Evolutionary conservation across 2,113 vertebrate genomes (phyloP).

Genomic region (Alosa alosa): DNA sequence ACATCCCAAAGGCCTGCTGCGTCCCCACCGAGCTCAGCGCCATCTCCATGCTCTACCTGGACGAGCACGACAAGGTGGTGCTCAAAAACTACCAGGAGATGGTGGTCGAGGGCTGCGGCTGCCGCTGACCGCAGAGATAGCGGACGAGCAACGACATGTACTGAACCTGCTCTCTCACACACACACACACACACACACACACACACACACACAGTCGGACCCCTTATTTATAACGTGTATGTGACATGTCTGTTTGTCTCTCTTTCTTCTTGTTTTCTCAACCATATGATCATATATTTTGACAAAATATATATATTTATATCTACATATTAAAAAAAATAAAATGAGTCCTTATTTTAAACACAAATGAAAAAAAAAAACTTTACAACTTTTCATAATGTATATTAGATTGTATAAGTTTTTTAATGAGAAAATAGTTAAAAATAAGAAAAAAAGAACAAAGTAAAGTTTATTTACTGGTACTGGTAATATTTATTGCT

Average conservation of each 20-base stretch:
- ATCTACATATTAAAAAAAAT: slow-evolving; percentile 98
- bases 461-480: slow-evolving; percentile 72
- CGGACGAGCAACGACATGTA: slow-evolving; percentile 8
- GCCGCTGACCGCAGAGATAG: slow-evolving; percentile 73
- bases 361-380: slow-evolving; percentile 77
- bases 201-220: slow-evolving; percentile 64
- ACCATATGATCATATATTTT: slow-evolving; percentile 99
- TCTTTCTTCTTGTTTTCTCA: slow-evolving; percentile 79
- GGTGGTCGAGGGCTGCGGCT: slow-evolving; percentile 98
- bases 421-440: slow-evolving; percentile 75
- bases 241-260: slow-evolving; percentile 80
- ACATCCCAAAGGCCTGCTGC: slow-evolving; percentile 96
- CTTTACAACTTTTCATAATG: slow-evolving; percentile 82
- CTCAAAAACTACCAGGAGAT: slow-evolving; percentile 99
- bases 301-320: slow-evolving; percentile 99
- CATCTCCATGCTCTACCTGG: slow-evolving; percentile 98
- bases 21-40: slow-evolving; percentile 98
- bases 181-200: slow-evolving; percentile 3
- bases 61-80: slow-evolving; percentile 97
- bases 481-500: slow-evolving; percentile 80
- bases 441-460: slow-evolving; percentile 62
- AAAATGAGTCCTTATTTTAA: slow-evolving; percentile 98
- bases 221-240: slow-evolving; percentile 98
- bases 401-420: slow-evolving; percentile 82
- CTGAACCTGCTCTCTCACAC: neutral